phyloP scores from a whole-genome alignment of 2,888 invertebrate species.

The Esperia sulphurella region DNA sequence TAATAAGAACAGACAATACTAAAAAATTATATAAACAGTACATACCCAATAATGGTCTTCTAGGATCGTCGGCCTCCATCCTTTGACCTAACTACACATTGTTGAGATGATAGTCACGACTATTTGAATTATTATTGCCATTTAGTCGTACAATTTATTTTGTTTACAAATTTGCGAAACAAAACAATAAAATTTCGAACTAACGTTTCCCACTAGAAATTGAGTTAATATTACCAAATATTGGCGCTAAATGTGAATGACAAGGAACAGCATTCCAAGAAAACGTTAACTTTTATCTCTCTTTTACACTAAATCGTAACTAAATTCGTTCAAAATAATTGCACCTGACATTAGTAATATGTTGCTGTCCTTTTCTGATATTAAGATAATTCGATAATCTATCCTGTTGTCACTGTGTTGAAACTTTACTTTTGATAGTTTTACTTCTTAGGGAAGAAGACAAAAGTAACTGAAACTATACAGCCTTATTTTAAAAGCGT shows the following conservation, averaged over 20 bases:
- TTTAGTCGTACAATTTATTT: not conserved
- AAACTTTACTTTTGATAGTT: no score
- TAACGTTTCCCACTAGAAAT: no score
- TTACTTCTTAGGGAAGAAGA: no score
- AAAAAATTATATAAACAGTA: not conserved
- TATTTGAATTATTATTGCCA: not conserved
- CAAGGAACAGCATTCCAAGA: no score
- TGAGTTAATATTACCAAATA: no score
- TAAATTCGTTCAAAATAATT: not conserved
- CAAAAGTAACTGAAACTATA: no score
- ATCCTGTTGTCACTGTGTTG: not conserved
- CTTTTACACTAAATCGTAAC: no score
- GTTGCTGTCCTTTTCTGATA: not conserved
- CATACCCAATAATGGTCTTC: conserved; percentile 40
- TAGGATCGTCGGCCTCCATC: conserved; percentile 44
- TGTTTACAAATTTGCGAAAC: not conserved
- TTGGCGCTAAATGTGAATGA: no score
- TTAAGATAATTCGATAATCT: not conserved
- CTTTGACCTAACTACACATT: conserved; percentile 4
- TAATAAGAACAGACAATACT: not conserved
- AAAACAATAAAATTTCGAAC: no score
- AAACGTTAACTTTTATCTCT: no score
- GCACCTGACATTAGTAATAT: not conserved
- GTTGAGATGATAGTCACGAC: not conserved
- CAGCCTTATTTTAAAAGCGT: no score